These are phyloP conservation scores for Thysanoteuthis rhombus DNA, from an alignment of 2,888 invertebrate species.

Conservation along the genomic window DNA sequence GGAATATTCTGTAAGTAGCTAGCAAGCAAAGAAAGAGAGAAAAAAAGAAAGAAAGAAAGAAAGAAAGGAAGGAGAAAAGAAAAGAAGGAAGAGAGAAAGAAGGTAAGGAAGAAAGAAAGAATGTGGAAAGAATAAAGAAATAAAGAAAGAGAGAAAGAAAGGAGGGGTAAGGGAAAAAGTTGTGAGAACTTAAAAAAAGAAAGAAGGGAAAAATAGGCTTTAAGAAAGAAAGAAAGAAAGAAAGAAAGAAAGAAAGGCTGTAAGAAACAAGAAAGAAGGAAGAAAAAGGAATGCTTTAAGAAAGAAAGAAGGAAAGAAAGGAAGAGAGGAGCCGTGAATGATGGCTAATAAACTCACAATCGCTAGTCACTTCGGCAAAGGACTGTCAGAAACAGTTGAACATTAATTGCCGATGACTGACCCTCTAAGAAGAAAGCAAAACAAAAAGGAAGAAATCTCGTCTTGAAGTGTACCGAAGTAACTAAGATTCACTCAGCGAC, in stretches of 20 bases:
- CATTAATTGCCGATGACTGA: constrained; percentile 12
- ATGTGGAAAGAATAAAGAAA: too few relatives aligned
- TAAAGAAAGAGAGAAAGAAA: too few relatives aligned
- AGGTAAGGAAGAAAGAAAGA: too few relatives aligned
- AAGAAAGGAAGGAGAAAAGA: neutral
- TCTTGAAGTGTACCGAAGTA: neutral
- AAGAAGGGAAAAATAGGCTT: neutral
- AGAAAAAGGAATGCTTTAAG: neutral
- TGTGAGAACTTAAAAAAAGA: neutral
- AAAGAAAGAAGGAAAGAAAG: neutral
- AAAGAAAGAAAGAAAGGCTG: neutral
- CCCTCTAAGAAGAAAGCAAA: neutral
- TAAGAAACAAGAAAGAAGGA: neutral
- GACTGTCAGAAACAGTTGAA: neutral
- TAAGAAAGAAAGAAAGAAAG: neutral
- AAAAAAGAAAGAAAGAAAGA: neutral
- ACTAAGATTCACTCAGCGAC: neutral
- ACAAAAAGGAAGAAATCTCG: neutral
- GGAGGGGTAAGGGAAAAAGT: neutral
- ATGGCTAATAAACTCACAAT: neutral
- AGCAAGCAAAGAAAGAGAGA: too few relatives aligned
- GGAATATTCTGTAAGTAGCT: too few relatives aligned
- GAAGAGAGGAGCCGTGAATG: neutral
- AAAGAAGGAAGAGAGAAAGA: neutral
- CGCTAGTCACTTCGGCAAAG: neutral